Evolutionary conservation across 2,797 vertebrate species (phyloP).

Genomic region (Smutsia temminckii): DNA sequence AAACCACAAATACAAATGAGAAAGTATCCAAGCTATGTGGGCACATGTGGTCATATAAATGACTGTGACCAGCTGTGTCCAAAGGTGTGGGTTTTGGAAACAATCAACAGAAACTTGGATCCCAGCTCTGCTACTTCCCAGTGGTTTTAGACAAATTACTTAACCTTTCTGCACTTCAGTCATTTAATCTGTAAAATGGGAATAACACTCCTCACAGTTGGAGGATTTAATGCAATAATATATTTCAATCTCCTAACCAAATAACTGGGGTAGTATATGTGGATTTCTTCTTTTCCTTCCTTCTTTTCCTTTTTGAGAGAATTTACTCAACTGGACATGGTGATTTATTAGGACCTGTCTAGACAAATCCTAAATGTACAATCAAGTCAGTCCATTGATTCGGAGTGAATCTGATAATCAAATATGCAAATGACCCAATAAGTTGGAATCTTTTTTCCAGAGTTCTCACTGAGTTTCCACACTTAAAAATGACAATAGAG

Average conservation of each 20-base stretch:
- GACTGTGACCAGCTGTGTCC: too few species aligned
- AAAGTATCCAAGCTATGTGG: fast-evolving
- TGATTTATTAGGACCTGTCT: not conserved
- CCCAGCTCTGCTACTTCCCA: not conserved
- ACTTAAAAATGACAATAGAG: not conserved
- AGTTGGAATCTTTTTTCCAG: not conserved
- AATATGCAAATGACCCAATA: not conserved
- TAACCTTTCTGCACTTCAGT: not conserved
- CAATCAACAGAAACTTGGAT: not conserved
- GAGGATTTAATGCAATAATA: not conserved
- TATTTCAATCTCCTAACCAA: not conserved
- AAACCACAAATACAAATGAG: not conserved
- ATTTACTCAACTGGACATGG: not conserved
- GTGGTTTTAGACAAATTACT: not conserved
- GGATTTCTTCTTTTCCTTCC: not conserved
- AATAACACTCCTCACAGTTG: not conserved
- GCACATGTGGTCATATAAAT: not conserved
- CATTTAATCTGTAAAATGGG: not conserved
- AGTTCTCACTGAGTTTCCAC: not conserved
- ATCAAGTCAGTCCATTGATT: not conserved
- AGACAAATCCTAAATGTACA: not conserved
- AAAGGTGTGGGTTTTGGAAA: not conserved
- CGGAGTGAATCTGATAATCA: not conserved
- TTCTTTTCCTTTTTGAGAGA: not conserved
- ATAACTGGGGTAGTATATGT: not conserved